Conservation (phyloP, 2,888 invertebrate genomes). For the Anorthoa munda region DNA sequence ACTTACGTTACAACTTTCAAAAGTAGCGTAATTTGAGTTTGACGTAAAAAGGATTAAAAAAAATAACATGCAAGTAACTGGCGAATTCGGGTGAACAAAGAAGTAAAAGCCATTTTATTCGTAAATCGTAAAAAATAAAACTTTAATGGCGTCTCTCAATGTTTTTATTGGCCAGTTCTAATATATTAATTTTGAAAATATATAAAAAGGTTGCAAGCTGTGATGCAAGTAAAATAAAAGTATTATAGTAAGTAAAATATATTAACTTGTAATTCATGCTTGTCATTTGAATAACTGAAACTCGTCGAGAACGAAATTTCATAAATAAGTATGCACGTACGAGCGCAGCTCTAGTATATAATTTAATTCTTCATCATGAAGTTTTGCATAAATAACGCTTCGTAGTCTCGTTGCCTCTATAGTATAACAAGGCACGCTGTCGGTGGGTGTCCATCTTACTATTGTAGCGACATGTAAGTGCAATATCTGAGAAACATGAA, state of each 20-base stretch:
- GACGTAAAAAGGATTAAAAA: constrained; percentile 3
- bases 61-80: neutral
- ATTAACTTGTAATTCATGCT: neutral
- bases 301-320: constrained; percentile 8
- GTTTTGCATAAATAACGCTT: constrained; percentile 48
- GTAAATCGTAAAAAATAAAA: neutral
- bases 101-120: neutral
- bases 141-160: neutral
- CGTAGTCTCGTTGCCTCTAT: constrained; percentile 30
- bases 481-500: constrained; percentile 9
- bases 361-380: constrained; percentile 51
- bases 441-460: constrained; percentile 14
- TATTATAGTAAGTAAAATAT: too few relatives aligned
- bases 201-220: neutral
- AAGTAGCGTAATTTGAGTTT: neutral
- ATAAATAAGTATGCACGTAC: constrained; percentile 30
- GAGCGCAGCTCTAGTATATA: constrained; percentile 51
- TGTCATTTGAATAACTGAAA: constrained; percentile 23
- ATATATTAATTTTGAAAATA: neutral
- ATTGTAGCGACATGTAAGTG: constrained; percentile 27
- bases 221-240: neutral
- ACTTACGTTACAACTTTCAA: neutral
- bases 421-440: constrained; percentile 21
- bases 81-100: neutral
- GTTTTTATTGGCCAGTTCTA: neutral